Conservation (phyloP, 1,140 invertebrate genomes). For the Colletes latitarsis region DNA sequence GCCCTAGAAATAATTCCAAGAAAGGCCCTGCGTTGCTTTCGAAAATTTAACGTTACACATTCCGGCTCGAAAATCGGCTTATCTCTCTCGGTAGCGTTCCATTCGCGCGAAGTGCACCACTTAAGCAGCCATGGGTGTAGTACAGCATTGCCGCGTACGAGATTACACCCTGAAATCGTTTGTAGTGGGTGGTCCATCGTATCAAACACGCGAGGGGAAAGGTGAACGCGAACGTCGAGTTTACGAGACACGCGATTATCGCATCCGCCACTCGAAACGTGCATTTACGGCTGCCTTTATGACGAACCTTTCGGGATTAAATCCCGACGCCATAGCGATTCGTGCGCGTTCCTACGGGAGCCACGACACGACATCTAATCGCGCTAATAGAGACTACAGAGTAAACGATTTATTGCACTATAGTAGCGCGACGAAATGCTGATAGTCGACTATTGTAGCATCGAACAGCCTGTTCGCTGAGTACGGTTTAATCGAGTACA, state of each 20-base stretch:
- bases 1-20: background rate
- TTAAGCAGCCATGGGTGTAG: conserved; percentile 12
- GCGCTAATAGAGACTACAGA: too few relatives aligned
- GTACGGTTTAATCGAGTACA: too few relatives aligned
- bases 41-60: conserved; percentile 5
- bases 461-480: too few relatives aligned
- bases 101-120: conserved; percentile 20
- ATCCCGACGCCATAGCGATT: background rate
- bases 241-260: conserved; percentile 29
- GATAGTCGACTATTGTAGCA: too few relatives aligned
- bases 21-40: background rate
- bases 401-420: too few relatives aligned
- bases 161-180: background rate
- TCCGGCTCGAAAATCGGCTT: conserved; percentile 15
- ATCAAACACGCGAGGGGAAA: background rate
- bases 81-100: conserved; percentile 9
- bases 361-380: background rate
- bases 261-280: background rate
- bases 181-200: conserved; percentile 30
- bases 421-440: too few relatives aligned
- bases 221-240: background rate
- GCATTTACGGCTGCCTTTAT: background rate
- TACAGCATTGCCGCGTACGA: background rate
- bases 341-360: background rate
- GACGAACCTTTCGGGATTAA: background rate